Conservation (phyloP, 2,888 invertebrate genomes). For the Actias luna region DNA sequence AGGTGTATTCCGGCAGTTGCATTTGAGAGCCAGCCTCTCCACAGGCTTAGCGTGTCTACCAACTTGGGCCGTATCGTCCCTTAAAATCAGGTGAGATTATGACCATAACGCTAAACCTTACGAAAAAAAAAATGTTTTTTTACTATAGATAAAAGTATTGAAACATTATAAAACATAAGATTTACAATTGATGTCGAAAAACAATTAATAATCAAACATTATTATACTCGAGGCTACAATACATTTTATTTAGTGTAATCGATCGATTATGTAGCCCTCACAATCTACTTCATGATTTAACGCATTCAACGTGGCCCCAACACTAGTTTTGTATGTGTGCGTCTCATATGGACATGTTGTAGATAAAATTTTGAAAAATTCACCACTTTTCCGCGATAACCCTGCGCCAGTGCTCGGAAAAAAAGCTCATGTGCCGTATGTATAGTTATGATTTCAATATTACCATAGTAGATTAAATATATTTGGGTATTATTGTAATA, state of each 20-base stretch:
- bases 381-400: conserved; percentile 81
- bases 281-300: conserved; percentile 10
- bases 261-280: conserved; percentile 36
- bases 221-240: not conserved
- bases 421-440: conserved; percentile 64
- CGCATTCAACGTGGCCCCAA: conserved; percentile 34
- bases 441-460: conserved; percentile 43
- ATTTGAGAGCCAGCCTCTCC: too few relatives aligned
- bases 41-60: too few relatives aligned
- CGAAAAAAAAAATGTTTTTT: too few relatives aligned
- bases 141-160: too few relatives aligned
- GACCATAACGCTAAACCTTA: too few relatives aligned
- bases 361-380: conserved; percentile 82
- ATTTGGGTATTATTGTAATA: not conserved
- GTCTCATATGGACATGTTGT: conserved; percentile 59
- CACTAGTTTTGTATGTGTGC: conserved; percentile 60
- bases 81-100: too few relatives aligned
- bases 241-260: conserved; percentile 21
- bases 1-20: too few relatives aligned
- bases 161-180: too few relatives aligned
- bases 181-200: too few relatives aligned
- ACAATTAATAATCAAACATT: too few relatives aligned
- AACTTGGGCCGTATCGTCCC: too few relatives aligned
- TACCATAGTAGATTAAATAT: too few relatives aligned
- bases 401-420: conserved; percentile 63